phyloP scores from a whole-genome alignment of 2,888 invertebrate genomes.

The Bhutanitis thaidina region DNA sequence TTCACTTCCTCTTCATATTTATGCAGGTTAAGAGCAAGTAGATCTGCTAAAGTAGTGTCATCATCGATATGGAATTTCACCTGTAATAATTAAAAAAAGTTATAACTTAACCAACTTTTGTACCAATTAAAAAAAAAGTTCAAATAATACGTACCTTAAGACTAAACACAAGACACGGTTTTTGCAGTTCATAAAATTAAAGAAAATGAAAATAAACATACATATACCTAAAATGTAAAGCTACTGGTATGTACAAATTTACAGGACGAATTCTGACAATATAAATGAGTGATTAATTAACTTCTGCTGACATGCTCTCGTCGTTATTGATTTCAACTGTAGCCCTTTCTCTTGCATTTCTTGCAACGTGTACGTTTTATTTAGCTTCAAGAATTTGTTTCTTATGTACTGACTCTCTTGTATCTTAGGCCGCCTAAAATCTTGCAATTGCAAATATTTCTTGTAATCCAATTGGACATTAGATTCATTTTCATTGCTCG shows the following conservation, averaged over 20 bases:
- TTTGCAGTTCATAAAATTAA: no score
- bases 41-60: slow-evolving; percentile 91
- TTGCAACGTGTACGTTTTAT: slow-evolving; percentile 48
- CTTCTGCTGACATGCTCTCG: slow-evolving; percentile 35
- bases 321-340: slow-evolving; percentile 33
- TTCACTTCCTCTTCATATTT: slow-evolving; percentile 97
- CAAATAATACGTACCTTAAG: neutral
- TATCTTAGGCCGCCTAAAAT: slow-evolving; percentile 53
- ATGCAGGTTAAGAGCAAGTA: slow-evolving; percentile 92
- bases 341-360: slow-evolving; percentile 53
- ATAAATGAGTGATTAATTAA: slow-evolving; percentile 40
- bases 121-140: neutral
- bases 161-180: no score
- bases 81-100: slow-evolving; percentile 46
- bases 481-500: slow-evolving; percentile 14
- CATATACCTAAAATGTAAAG: neutral
- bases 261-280: slow-evolving; percentile 61
- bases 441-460: slow-evolving; percentile 46
- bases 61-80: slow-evolving; percentile 90
- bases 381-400: slow-evolving; percentile 42
- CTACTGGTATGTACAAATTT: slow-evolving; percentile 28
- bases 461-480: slow-evolving; percentile 24
- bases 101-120: neutral
- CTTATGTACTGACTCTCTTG: slow-evolving; percentile 36
- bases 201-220: neutral